Evolutionary conservation across 2,113 vertebrate genomes (phyloP).

Genomic region (Tragelaphus strepsiceros): DNA sequence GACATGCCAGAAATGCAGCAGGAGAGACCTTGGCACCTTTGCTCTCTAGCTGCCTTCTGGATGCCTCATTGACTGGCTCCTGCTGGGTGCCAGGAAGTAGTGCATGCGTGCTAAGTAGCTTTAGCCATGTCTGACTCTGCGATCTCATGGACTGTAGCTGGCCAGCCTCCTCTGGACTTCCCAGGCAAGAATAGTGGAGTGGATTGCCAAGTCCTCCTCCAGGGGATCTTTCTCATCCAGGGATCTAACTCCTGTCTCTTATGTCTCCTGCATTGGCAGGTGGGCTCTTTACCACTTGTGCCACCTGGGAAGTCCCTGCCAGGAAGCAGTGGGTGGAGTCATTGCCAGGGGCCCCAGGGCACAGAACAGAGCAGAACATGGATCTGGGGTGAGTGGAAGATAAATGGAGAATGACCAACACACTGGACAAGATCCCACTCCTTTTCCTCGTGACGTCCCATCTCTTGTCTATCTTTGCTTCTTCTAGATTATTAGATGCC

Average conservation of each 20-base stretch:
- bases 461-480: conserved; percentile 54
- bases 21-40: neutral
- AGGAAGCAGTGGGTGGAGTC: too few relatives aligned
- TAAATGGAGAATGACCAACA: neutral
- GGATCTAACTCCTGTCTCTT: neutral
- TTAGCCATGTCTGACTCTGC: neutral
- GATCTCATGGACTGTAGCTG: neutral
- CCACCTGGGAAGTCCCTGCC: neutral
- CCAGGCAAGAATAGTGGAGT: neutral
- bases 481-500: neutral
- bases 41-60: neutral
- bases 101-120: neutral
- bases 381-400: neutral
- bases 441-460: neutral
- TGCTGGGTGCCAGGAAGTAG: neutral
- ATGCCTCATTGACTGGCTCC: neutral
- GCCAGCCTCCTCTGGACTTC: neutral
- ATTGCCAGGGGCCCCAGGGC: neutral
- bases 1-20: neutral
- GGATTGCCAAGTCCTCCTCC: neutral
- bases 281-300: neutral
- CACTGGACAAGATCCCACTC: neutral
- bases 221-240: neutral
- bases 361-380: neutral
- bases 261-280: neutral